phyloP scores from a whole-genome alignment of 2,113 vertebrate species.

The Muscicapa adusta region DNA sequence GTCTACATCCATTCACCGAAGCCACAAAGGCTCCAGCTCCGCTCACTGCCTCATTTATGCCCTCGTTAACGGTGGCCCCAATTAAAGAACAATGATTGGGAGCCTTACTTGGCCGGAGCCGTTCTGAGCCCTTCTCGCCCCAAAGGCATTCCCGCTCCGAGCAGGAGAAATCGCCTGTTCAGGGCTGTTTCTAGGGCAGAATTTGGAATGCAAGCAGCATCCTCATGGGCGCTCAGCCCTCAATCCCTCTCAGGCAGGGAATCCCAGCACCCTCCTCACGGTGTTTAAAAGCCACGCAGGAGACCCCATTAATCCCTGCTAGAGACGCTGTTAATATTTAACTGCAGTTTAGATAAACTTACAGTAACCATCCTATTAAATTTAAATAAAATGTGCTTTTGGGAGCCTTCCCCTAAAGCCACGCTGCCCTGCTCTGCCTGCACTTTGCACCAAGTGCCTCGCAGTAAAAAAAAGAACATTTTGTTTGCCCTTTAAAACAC shows the following conservation, averaged over 20 bases:
- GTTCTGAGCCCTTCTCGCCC: background rate
- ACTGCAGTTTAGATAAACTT: slow-evolving; percentile 73
- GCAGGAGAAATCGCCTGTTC: background rate
- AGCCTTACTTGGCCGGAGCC: background rate
- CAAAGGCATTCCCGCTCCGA: background rate
- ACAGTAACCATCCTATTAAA: slow-evolving; percentile 70
- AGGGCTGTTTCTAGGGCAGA: background rate
- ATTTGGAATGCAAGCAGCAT: background rate
- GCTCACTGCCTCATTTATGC: background rate
- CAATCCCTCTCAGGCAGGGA: background rate
- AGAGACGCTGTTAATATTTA: slow-evolving; percentile 71
- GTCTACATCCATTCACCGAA: background rate
- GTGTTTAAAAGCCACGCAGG: background rate
- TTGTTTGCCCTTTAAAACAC: slow-evolving; percentile 45
- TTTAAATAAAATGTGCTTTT: slow-evolving; percentile 62
- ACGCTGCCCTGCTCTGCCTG: background rate
- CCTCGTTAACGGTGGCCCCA: slow-evolving; percentile 1
- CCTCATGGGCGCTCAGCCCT: background rate
- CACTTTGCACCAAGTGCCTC: background rate
- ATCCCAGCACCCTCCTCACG: background rate
- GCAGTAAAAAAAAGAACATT: slow-evolving; percentile 41
- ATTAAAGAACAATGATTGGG: slow-evolving; percentile 8
- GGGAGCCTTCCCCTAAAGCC: slow-evolving; percentile 69
- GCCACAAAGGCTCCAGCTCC: background rate
- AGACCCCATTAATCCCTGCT: slow-evolving; percentile 61